These are phyloP conservation scores for Rhopalosiphum padi DNA, from an alignment of 1,140 invertebrate genomes.

Conservation along the genomic window DNA sequence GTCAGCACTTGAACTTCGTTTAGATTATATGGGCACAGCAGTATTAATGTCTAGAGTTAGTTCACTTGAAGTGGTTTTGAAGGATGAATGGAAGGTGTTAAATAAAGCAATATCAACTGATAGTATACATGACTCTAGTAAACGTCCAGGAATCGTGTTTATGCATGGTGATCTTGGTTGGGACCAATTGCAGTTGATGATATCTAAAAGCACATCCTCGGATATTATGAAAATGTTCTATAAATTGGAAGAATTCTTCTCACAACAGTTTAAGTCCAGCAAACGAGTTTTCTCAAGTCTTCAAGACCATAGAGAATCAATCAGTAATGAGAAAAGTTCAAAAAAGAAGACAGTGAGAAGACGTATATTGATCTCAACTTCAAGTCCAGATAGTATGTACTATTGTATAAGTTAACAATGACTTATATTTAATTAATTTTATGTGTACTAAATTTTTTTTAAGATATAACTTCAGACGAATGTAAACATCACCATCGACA, in stretches of 20 bases:
- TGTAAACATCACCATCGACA: constrained; percentile 80
- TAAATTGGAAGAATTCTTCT: constrained; percentile 96
- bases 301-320: constrained; percentile 64
- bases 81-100: constrained; percentile 82
- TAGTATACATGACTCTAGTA: constrained; percentile 68
- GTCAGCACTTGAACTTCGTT: constrained; percentile 82
- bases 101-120: constrained; percentile 61
- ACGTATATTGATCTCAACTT: constrained; percentile 35
- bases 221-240: constrained; percentile 96
- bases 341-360: constrained; percentile 43
- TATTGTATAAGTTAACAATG: neutral
- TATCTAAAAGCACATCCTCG: constrained; percentile 94
- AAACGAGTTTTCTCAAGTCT: constrained; percentile 87
- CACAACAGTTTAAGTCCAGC: constrained; percentile 92
- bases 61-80: constrained; percentile 77
- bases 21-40: constrained; percentile 97
- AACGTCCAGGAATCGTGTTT: constrained; percentile 87
- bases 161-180: constrained; percentile 91
- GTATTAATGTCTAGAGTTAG: constrained; percentile 91
- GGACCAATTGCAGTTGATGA: constrained; percentile 96
- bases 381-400: constrained; percentile 50
- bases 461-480: constrained; percentile 53
- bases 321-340: constrained; percentile 26
- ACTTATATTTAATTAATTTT: neutral
- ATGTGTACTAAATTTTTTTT: neutral